phyloP scores from a whole-genome alignment of 2,888 invertebrate species.

The Drosophila anceps region DNA sequence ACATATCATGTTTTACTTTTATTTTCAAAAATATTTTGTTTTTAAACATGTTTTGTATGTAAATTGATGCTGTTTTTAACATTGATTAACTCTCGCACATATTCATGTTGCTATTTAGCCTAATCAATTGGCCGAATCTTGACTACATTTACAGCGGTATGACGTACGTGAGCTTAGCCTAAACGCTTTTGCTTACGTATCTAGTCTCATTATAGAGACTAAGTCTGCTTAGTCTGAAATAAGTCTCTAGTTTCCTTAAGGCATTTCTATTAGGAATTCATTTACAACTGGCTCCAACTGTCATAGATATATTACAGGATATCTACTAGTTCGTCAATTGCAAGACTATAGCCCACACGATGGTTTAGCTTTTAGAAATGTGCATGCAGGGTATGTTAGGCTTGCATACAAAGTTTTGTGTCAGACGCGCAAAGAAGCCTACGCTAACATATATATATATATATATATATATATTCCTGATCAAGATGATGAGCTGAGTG shows the following conservation, averaged over 20 bases:
- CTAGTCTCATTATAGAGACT: no score
- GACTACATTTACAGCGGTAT: neutral
- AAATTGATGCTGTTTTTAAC: slow-evolving; percentile 2
- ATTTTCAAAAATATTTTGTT: neutral
- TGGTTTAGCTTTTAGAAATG: no score
- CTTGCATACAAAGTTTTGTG: no score
- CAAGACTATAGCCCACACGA: no score
- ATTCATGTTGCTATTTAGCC: neutral
- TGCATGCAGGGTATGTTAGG: no score
- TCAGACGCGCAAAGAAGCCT: no score
- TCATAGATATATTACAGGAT: neutral
- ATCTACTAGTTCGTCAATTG: neutral
- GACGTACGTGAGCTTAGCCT: no score
- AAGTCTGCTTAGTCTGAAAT: no score
- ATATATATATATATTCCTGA: neutral
- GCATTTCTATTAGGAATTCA: neutral
- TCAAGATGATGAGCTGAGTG: neutral
- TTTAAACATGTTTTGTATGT: slow-evolving; percentile 1
- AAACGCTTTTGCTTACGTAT: neutral
- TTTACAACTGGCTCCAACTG: no score
- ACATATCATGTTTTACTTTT: slow-evolving; percentile 1
- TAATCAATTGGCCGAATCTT: neutral
- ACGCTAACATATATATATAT: no score
- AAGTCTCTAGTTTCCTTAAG: neutral
- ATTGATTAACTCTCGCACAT: neutral